Base-by-base conservation (phyloP, 2,113 vertebrate genomes). In the Gadus chalcogrammus region DNA sequence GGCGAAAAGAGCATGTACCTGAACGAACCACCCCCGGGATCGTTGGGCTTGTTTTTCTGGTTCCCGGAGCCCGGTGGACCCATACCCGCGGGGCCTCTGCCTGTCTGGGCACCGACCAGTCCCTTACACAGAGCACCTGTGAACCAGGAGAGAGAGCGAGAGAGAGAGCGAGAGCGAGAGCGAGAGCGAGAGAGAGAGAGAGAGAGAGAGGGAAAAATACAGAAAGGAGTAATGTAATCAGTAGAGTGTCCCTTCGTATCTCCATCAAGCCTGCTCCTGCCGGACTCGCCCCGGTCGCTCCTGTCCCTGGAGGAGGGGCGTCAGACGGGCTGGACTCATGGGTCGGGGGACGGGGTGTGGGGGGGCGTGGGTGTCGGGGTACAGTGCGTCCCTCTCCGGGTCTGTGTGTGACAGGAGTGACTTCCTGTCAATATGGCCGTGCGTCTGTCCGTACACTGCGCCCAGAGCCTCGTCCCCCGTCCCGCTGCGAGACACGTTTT, bases 41-140 rank as follows among this genome's bases (percentile, higher is more conserved):
- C 94, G 81, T 93, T 94, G 83, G 92, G 88, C 89, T 94, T 93
- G 91, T 90, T 94, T 91, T 94, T 95, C 91, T 93, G 91, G 93
- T 94, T 94, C 87, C 91, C 92, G 81, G 91, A 93, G 89, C 92
- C 92, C 91, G 94, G 91, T 90, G 91, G 88, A 83, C 89, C 87
- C 86, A 93, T 79, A 70, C 89, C 93, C 80, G 84, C 71, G 71
- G 91, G 90, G 91, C 89, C 89, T 91, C 88, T 93, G 82, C 91
- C 91, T 78, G 88, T 84, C 87, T 91, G 93, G 83, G 92, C 85
- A 81, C 87, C 83, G 82, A 86, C 83, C 79, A 88, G 87, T 86
- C 90, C 90, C 88, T 94, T 96, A 81, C 91, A 92, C 84, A 91
- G 82, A 79, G 84, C 88, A 82, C 91, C 93, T 94, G 91, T 86